Base-by-base conservation (phyloP, 2,797 vertebrate species). In the Anomalospiza imberbis region DNA sequence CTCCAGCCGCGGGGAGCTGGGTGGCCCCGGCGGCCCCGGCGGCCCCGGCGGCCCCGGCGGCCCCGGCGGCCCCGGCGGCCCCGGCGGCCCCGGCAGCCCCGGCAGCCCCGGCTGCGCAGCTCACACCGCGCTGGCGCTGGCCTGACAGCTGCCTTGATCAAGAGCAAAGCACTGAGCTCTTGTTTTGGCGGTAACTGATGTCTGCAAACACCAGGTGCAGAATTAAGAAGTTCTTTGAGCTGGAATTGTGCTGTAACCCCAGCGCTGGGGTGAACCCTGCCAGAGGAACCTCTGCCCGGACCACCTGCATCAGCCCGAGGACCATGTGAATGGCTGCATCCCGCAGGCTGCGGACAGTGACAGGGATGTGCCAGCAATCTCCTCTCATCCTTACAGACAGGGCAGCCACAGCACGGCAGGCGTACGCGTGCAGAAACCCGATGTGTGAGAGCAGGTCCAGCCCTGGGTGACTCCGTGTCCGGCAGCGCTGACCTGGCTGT, bases 361-460 rank as follows among this genome's bases (percentile, higher is more conserved):
- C 40, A 40, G 62, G 29, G 63, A 44, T 2, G 5, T 17, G 55
- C 9, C 57, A 18, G 9, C 29, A 32, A 10, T 29, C 51, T 36
- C 25, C 29, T 55, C 40, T 48, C 66, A 7, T 51, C 57, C 55
- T 34, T 24, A 5, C 42, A 60, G 85, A 8, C 58, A 28, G 71
- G 29, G 38, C 61, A 84, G 71, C 42, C 3, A 0, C 32, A 53
- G 72, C 63, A 32, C 22, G 3, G 54, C 82, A 36, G 28, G 42
- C 0, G 0, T 2, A 24, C 0, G 0, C 89, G 70, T 2, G 6
- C 61, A 76, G 62, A 34, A 68, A 51, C 12, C 25, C 0, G 0
- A 20, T 2, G 2, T 0, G 11, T 0, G 10, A 44, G 36, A 32
- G 77, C 40, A 10, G 68, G 13, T 54, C 65, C 55, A 16, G 42